Conservation (phyloP, 2,888 invertebrate species). For the Apomyelois bistriatella region DNA sequence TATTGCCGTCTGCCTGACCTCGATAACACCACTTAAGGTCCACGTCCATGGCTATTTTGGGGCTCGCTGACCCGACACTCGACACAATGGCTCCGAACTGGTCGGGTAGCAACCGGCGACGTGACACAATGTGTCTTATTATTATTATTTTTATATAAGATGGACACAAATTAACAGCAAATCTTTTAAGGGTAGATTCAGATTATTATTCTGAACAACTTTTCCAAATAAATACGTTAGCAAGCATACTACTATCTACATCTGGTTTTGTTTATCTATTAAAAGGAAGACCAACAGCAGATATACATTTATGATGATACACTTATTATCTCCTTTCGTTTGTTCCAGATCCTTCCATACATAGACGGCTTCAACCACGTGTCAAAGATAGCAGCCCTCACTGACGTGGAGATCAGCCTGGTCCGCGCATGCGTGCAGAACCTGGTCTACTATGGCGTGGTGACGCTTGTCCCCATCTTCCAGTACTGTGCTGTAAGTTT, state of each 20-base stretch:
- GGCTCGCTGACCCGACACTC: background rate
- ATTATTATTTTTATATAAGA: no score
- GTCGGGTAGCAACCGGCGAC: background rate
- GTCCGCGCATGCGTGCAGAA: conserved; percentile 91
- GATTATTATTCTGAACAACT: no score
- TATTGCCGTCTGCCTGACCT: background rate
- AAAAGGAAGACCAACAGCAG: no score
- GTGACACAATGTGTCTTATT: no score
- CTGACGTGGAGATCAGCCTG: conserved; percentile 89
- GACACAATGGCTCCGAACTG: background rate
- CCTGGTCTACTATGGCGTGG: conserved; percentile 87
- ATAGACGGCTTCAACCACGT: conserved; percentile 92
- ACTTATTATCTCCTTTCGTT: conserved; percentile 13
- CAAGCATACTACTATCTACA: no score
- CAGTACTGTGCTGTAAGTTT: conserved; percentile 85
- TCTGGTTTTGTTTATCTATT: no score
- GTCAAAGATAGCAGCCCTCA: conserved; percentile 86
- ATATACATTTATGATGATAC: no score
- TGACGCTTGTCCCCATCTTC: conserved; percentile 87
- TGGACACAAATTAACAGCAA: no score
- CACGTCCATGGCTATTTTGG: background rate
- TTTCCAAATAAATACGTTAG: no score
- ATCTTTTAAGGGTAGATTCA: no score
- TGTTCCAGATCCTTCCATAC: conserved; percentile 84
- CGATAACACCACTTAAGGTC: background rate